A percentile compares a stretch with the other conserved stretches of the same genome.
These are phyloP conservation scores for Acanthurus leucopareius DNA, from an alignment of 2,797 vertebrate genomes.

Conservation along the genomic window DNA sequence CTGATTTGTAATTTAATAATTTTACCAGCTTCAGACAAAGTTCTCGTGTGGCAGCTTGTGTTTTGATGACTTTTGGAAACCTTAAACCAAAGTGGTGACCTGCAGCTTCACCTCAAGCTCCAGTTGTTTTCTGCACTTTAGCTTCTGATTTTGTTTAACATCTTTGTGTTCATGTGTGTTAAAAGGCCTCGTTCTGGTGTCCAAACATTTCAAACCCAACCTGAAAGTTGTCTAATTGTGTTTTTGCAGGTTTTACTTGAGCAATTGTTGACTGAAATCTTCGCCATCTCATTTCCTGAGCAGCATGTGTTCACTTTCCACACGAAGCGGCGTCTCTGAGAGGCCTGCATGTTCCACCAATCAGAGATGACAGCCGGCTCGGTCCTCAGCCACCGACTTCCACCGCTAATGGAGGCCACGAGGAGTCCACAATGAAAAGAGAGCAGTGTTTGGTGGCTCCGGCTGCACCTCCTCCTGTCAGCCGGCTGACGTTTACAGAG, in stretches of 20 bases:
- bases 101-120: no score
- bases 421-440: constrained; percentile 55
- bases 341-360: constrained; percentile 33
- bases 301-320: constrained; percentile 35
- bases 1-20: no score
- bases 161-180: no score
- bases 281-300: constrained; percentile 66
- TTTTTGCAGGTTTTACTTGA: constrained; percentile 28
- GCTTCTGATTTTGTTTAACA: no score
- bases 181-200: not conserved
- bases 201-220: no score
- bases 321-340: constrained; percentile 43
- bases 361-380: constrained; percentile 51
- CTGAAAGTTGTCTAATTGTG: constrained; percentile 5
- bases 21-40: no score
- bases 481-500: not conserved
- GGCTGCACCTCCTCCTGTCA: constrained; percentile 20
- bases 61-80: no score
- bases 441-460: constrained; percentile 41
- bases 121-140: no score
- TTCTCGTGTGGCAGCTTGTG: no score
- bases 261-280: constrained; percentile 58
- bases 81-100: no score
- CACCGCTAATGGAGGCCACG: constrained; percentile 42
- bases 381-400: constrained; percentile 7